Base-by-base conservation (phyloP, 2,797 vertebrate genomes). In the Siniperca obscura region DNA sequence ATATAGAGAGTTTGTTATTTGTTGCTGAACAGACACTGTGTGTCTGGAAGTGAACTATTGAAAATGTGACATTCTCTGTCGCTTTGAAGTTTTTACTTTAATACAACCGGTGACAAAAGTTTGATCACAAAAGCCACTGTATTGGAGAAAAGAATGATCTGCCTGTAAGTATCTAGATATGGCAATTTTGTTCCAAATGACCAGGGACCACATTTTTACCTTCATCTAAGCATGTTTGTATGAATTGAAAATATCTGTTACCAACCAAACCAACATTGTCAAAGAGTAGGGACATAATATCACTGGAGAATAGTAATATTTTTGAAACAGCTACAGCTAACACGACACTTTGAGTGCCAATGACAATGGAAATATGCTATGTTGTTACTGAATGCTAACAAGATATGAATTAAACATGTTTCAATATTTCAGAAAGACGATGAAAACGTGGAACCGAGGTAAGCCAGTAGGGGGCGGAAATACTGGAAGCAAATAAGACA, bases 1-100 rank as follows among this genome's bases (percentile, higher is more conserved):
- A 94, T 91, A 93, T 94, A 94, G 92, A 91, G 93, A 94, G 88
- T 94, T 90, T 92, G 90, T 89, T 93, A 87, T 94, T 94, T 94
- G 92, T 93, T 92, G 91, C 92, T 90, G 92, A 94, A 90, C 90
- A 91, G 87, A 93, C 91, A 90, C 48, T 81, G 86, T 79, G 89
- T 91, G 89, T 93, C 83, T 93, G 81, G 78, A 90, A 91, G 91
- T 86, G 81, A 86, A 82, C 90, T 87, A 91, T 90, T 88, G 92
- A 90, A 92, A 93, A 91, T 88, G 82, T 89, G 85, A 90, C 90
- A 91, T 89, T 91, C 72, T 83, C 36, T 80, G 84, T 89, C 87
- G 88, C 86, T 88, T 84, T 87, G 67, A 83, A 64, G 61, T 4
- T 16, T 30, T 48, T 7, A 72, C 69, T 71, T 75, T 65, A 66